Percentiles rank a stretch among this genome's conserved stretches.
Evolutionary conservation across 2,888 invertebrate species (phyloP).

Genomic region (Ashinkailepas kermadecensis): DNA sequence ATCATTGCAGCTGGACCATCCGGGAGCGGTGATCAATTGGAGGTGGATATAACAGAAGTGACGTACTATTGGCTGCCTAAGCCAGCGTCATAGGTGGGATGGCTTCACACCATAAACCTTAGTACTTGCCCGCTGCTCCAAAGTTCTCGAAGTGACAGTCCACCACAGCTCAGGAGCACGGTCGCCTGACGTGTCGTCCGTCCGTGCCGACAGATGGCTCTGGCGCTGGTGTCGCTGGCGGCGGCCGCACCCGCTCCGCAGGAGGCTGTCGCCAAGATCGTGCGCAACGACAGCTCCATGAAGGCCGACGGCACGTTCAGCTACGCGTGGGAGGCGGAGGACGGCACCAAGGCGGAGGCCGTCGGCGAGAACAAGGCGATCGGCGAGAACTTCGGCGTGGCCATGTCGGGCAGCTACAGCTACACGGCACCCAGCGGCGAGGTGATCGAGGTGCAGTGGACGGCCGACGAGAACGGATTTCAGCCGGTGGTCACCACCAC

Average conservation of each 20-base stretch:
- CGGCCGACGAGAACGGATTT: slow-evolving; percentile 20
- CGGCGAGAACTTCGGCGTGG: slow-evolving; percentile 14
- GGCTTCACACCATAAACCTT: too few species aligned
- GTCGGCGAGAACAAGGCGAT: slow-evolving; percentile 17
- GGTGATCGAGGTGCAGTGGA: not conserved
- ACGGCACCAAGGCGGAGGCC: slow-evolving; percentile 22
- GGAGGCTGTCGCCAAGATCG: slow-evolving; percentile 8
- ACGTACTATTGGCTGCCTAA: too few species aligned
- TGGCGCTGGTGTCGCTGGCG: slow-evolving; percentile 9
- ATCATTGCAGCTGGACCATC: too few species aligned
- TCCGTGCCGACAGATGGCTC: not conserved
- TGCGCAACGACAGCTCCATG: slow-evolving; percentile 18
- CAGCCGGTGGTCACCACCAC: not conserved
- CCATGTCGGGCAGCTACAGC: not conserved
- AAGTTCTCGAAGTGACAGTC: too few species aligned
- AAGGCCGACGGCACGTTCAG: slow-evolving; percentile 23
- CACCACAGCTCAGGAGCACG: too few species aligned
- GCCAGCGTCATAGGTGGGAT: too few species aligned
- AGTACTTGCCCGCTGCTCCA: too few species aligned
- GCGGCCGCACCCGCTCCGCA: not conserved
- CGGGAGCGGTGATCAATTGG: too few species aligned
- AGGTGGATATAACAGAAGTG: too few species aligned
- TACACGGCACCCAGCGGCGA: slow-evolving; percentile 15
- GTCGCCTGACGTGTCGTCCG: too few species aligned
- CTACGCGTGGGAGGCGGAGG: slow-evolving; percentile 23